These are phyloP conservation scores for Ageneiosus marmoratus DNA, from an alignment of 2,113 vertebrate species.

Conservation along the genomic window DNA sequence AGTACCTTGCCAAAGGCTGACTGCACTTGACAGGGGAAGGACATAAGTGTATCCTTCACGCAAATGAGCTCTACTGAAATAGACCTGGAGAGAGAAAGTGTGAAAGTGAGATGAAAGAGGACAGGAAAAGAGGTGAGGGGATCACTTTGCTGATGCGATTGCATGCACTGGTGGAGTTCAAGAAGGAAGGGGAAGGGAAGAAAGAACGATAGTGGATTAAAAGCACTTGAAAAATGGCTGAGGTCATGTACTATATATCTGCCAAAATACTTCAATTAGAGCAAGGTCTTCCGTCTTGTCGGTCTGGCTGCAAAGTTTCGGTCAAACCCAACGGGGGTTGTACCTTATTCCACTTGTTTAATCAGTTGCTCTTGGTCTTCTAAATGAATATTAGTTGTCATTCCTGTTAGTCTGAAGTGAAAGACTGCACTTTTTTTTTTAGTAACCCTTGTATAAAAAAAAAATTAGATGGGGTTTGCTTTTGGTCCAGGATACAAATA, in stretches of 20 bases:
- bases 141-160: slow-evolving; percentile 42
- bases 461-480: background rate
- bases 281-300: background rate
- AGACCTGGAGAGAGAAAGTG: slow-evolving; percentile 18
- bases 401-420: background rate
- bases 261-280: background rate
- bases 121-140: slow-evolving; percentile 65
- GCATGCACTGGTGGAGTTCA: slow-evolving; percentile 45
- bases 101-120: slow-evolving; percentile 39
- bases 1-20: slow-evolving; percentile 14
- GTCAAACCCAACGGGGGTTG: too few species aligned
- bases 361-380: background rate
- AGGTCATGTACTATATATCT: slow-evolving; percentile 7
- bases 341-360: background rate
- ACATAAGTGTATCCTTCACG: background rate
- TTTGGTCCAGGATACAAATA: slow-evolving; percentile 5
- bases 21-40: slow-evolving; percentile 4
- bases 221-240: slow-evolving; percentile 51
- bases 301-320: background rate
- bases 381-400: background rate
- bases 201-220: slow-evolving; percentile 48
- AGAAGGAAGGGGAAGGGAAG: slow-evolving; percentile 48
- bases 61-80: slow-evolving; percentile 26
- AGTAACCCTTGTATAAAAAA: too few species aligned
- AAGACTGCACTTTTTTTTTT: background rate